Evolutionary conservation across 2,113 vertebrate genomes (phyloP), one percentile per base, ranked within the genome.

Genomic region (Callaeas wilsoni): DNA sequence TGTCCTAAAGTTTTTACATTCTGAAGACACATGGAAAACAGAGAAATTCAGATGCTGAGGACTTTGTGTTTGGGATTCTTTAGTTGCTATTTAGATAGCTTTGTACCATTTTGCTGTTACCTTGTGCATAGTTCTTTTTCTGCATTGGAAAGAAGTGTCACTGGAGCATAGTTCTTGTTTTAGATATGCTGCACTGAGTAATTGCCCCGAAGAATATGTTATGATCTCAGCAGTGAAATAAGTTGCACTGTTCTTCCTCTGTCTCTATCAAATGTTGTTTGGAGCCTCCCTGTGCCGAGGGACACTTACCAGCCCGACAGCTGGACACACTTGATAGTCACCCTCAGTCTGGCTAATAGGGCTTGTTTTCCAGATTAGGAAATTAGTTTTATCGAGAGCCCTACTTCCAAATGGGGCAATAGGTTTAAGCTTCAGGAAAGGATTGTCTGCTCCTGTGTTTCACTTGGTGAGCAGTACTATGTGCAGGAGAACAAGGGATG

Each of bases 191-290:
- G 44, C n/a, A 30, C 49, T 70, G 35, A 84, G 23, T 89, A 78
- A 78, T 35, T 92, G 55, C 22, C 73, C 68, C 44, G 87, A 59
- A 89, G 87, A 94, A 79, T 91, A 71, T 89, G 53, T 75, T 56
- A 37, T 87, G 84, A 95, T 60, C 55, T 89, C 93, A 95, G 77
- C 69, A 69, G 53, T 81, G 35, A 94, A 95, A 80, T 27, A 80
- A 78, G 63, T 73, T 79, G 37, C 47, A 83, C 76, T 93, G 79
- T 83, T 95, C 87, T 89, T 87, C 55, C 42, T 77, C 63, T 88
- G 75, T 82, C 75, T 83, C 1, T 86, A 56, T 63, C 1, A 0
- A 42, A 63, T 33, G 16, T 12, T 9, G 15, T 73, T 93, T 69
- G 59, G 57, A 90, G 49, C 50, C 55, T 88, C 37, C n/a, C 23